Evolutionary conservation across 1,140 invertebrate genomes (phyloP), one percentile per base, ranked within the genome.

Genomic region (Bursaphelenchus mucronatus): DNA sequence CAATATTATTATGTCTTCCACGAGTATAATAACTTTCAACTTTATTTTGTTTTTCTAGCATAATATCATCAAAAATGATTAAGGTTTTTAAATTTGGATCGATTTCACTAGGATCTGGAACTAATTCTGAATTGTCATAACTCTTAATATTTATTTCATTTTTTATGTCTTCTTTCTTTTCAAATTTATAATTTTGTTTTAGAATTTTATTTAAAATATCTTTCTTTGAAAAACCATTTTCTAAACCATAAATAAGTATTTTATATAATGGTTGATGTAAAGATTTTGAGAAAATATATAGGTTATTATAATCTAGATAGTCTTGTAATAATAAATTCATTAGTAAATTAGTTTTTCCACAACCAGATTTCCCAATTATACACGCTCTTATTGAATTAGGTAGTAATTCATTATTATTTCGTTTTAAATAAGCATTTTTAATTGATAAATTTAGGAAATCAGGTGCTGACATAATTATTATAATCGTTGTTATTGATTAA

Each of bases 41-140:
- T 65, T 70, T 68, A 65, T 62, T 68, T 71, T 68, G 67, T 55
- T 68, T 68, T 68, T n/a, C n/a, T n/a, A n/a, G n/a, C n/a, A n/a
- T n/a, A n/a, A n/a, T n/a, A n/a, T n/a, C n/a, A n/a, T n/a, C n/a
- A n/a, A n/a, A n/a, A n/a, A n/a, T n/a, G n/a, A n/a, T n/a, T n/a
- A n/a, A n/a, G n/a, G n/a, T n/a, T 62, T 68, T 68, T 54, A 50
- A 47, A 71, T 68, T 70, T 0, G 64, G 64, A 62, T 68, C 67
- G 5, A 68, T 61, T 55, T 71, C 57, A 43, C 9, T 52, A 9
- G 67, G 67, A 43, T 71, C 68, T 1, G 69, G 68, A 55, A 69
- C 66, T 15, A 71, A 56, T 3, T 68, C 68, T 9, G 39, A 71
- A 44, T 54, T 53, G 6, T 50, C 49, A 61, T 40, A 61, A 44